These are phyloP conservation scores for Channa striata DNA, from an alignment of 2,797 vertebrate genomes.

Conservation along the genomic window DNA sequence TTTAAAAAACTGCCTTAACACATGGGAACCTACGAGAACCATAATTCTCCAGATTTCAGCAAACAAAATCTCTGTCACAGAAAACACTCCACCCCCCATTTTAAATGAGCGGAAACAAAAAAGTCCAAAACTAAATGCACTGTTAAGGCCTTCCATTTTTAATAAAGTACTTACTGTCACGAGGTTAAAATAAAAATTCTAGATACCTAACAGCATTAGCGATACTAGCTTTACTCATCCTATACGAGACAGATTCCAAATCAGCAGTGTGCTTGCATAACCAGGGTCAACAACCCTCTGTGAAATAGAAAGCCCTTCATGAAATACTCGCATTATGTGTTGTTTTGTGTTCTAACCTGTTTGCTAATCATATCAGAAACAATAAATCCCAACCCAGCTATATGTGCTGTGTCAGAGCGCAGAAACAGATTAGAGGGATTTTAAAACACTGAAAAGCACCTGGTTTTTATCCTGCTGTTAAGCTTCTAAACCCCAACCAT, in stretches of 20 bases:
- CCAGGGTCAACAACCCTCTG: constrained; percentile 38
- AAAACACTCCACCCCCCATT: neutral
- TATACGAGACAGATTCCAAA: constrained; percentile 43
- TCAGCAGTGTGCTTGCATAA: constrained; percentile 50
- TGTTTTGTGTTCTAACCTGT: constrained; percentile 58
- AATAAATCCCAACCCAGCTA: constrained; percentile 69
- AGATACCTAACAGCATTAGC: constrained; percentile 43
- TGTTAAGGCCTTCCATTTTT: constrained; percentile 39
- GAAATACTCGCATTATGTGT: constrained; percentile 62
- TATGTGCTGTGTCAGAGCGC: constrained; percentile 53
- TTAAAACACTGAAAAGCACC: constrained; percentile 76
- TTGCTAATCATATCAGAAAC: constrained; percentile 69
- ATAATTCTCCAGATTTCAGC: neutral
- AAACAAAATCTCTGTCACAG: constrained; percentile 9
- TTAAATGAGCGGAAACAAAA: constrained; percentile 11
- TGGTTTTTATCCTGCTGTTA: constrained; percentile 73
- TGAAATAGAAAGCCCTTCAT: constrained; percentile 49
- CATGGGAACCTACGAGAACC: too few species aligned
- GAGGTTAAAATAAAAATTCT: constrained; percentile 54
- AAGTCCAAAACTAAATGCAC: constrained; percentile 12
- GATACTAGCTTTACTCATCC: constrained; percentile 34
- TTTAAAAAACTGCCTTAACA: neutral
- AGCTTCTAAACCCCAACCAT: constrained; percentile 75
- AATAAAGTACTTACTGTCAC: constrained; percentile 45
- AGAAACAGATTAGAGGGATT: constrained; percentile 78